Base-by-base conservation (phyloP, 2,888 invertebrate species). In the Aphidius colemani region DNA sequence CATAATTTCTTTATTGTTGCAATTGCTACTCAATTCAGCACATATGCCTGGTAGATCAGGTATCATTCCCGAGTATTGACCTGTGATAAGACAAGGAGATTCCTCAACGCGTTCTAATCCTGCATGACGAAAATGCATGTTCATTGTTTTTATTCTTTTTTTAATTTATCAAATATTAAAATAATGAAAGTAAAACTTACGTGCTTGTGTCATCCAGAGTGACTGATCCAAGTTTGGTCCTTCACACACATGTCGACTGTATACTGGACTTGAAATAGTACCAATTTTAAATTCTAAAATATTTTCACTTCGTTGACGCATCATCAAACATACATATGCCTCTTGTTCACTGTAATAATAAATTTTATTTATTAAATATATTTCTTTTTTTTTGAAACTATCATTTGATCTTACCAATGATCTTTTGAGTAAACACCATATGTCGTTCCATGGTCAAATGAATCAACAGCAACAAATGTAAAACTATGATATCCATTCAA, bases 11-110 rank as follows among this genome's bases (percentile, higher is more conserved):
- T 86, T 86, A 6, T 87, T 86, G 70, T 85, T 84, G 76, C 89
- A 89, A 73, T 89, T 88, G 57, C 89, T 89, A 75, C 87, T 87
- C 45, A 89, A 79, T 77, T 88, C 88, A 10, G 89, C 88, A 74
- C 89, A 89, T 66, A 88, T 82, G 41, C 85, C 85, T 3, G 83
- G 82, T 44, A 83, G 79, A 75, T 89, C 88, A 18, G 88, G 88
- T 70, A 89, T 87, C 59, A 83, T 79, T n/a, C 89, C 89, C n/a
- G n/a, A 10, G 84, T 85, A 74, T 88, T 88, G 86, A 0, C 89
- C 89, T 39, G 87, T 86, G 64, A 89, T 88, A 9, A 89, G 89
- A 77, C 89, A 89, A n/a, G 86, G 84, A 5, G 85, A 84, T 70
- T 84, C 83, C 18, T 82, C 82, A 40, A 78, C 74, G 46, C 83